Evolutionary conservation across 2,888 invertebrate species (phyloP), one percentile per base, ranked within the genome.

Genomic region (Pherbina coryleti): DNA sequence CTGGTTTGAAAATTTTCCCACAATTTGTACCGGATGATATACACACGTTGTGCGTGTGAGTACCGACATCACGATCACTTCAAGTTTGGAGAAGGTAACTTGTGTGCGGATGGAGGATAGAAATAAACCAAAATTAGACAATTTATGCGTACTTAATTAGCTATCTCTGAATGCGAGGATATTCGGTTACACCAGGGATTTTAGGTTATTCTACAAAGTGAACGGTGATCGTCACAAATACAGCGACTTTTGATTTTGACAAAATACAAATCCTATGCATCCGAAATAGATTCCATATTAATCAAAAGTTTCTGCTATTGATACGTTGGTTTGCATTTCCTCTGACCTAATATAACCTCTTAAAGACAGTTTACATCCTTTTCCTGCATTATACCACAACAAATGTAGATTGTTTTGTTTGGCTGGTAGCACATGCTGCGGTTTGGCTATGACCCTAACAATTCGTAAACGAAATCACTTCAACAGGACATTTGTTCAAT

Each of bases 81-180:
- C 44, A 44, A 1, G 28, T 51, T 28, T 55, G 14, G 57, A 53
- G 28, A 4, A 55, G 37, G 34, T 31, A 60, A 34, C n/a, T 31
- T 17, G 19, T 28, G 31, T 55, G 55, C 17, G 28, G 34, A 34
- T 66, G 37, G 34, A 34, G 8, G 19, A n/a, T 7, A 28, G 49
- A 19, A 49, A 17, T 17, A 37, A 44, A 53, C 19, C 3, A 51
- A 83, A 86, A 84, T 85, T 85, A 84, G 85, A 86, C 81, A 75
- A 79, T 83, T 83, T 83, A 85, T 84, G 85, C 84, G 82, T 85
- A 85, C 86, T 86, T 86, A 85, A 82, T 60, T 60, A 31, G 28
- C 28, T 1, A 22, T 51, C 14, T 49, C 14, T 17, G 69, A 25
- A 25, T 17, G 25, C 67, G 5, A 3, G 19, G n/a, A 37, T 44